Evolutionary conservation across 2,113 vertebrate species (phyloP).

Genomic region (Leptobrachium leishanense): DNA sequence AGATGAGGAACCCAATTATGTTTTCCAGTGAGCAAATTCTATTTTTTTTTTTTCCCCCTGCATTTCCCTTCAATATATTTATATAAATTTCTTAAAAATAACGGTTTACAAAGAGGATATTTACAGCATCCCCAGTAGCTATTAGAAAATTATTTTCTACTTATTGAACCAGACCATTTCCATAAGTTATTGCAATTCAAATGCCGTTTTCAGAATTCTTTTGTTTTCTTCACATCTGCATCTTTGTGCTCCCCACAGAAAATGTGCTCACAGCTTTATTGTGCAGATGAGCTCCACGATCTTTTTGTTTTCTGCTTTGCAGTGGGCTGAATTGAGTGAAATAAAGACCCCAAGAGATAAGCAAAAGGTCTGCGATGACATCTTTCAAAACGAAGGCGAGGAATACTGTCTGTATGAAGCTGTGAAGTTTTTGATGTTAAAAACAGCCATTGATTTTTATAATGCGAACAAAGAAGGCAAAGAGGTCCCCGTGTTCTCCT

Average conservation of each 20-base stretch:
- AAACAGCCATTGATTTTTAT: constrained; percentile 80
- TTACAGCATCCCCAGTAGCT: too few relatives aligned
- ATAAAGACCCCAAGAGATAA: constrained; percentile 65
- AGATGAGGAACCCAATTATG: too few relatives aligned
- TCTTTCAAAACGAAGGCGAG: constrained; percentile 82
- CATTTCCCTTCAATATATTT: too few relatives aligned
- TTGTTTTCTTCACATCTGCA: background rate
- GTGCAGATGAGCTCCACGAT: background rate
- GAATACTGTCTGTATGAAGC: constrained; percentile 91
- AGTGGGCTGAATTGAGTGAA: constrained; percentile 71
- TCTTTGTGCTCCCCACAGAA: background rate
- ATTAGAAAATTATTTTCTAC: too few relatives aligned
- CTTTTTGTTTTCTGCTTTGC: background rate
- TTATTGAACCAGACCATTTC: too few relatives aligned
- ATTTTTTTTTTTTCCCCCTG: too few relatives aligned
- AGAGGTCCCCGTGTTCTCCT: constrained; percentile 91
- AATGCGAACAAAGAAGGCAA: constrained; percentile 70
- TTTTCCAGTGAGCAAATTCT: too few relatives aligned
- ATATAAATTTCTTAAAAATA: too few relatives aligned
- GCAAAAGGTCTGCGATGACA: constrained; percentile 75
- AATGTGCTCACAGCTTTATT: background rate
- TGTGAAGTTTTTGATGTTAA: constrained; percentile 92
- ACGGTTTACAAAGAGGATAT: too few relatives aligned
- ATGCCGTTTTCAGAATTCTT: too few relatives aligned
- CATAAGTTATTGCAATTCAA: too few relatives aligned